phyloP scores from a whole-genome alignment of 2,888 invertebrate genomes.

The Falcaria lacertinaria region DNA sequence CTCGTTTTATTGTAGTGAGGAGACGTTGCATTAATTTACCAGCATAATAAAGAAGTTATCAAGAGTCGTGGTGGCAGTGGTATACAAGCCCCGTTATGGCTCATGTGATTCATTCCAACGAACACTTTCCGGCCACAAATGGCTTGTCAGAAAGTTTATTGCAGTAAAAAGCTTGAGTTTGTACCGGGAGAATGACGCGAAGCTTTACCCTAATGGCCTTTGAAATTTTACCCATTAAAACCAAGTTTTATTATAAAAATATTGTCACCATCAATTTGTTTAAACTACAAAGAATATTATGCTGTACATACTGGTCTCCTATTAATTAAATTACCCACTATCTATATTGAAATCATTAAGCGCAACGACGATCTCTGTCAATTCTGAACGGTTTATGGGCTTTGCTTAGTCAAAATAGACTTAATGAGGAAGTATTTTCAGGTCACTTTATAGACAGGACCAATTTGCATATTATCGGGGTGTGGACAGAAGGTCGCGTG shows the following conservation, averaged over 20 bases:
- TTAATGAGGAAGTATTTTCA: constrained; percentile 67
- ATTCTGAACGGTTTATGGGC: constrained; percentile 28
- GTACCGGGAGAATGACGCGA: constrained; percentile 62
- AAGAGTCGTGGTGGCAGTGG: constrained; percentile 38
- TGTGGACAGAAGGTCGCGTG: constrained; percentile 75
- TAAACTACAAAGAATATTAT: constrained; percentile 22
- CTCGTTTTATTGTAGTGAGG: constrained; percentile 19
- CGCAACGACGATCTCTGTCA: constrained; percentile 11
- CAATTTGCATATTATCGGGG: constrained; percentile 75
- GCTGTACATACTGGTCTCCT: not conserved
- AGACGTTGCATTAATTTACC: constrained; percentile 31
- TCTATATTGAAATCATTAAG: constrained; percentile 16
- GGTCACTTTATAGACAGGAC: constrained; percentile 64
- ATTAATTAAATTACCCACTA: constrained; percentile 4
- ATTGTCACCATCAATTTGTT: constrained; percentile 21
- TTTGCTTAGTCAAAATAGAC: constrained; percentile 43
- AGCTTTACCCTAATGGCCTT: constrained; percentile 65
- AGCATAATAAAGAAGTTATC: constrained; percentile 55
- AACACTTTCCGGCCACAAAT: constrained; percentile 69
- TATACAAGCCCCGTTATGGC: constrained; percentile 54
- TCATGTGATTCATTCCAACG: constrained; percentile 67
- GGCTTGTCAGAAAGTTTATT: constrained; percentile 74
- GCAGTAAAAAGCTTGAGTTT: constrained; percentile 69
- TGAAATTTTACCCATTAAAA: constrained; percentile 62
- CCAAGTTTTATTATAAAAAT: constrained; percentile 39